Evolutionary conservation across 2,797 vertebrate species (phyloP).

Genomic region (Anabas testudineus): DNA sequence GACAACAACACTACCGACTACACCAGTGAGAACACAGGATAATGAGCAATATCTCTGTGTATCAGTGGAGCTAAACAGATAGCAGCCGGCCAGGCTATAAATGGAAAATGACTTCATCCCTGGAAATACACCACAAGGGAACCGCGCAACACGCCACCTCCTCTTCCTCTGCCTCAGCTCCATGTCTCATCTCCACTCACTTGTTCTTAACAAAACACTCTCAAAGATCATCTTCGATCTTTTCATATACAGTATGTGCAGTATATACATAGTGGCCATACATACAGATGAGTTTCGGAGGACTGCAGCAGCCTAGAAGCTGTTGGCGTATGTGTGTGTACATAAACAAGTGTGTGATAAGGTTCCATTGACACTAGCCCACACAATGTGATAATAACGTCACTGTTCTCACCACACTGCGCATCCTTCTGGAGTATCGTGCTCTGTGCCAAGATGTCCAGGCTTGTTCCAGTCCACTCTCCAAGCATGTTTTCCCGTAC

Average conservation of each 20-base stretch:
- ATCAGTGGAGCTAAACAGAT: constrained; percentile 73
- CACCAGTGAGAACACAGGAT: constrained; percentile 59
- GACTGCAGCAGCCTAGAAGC: constrained; percentile 31
- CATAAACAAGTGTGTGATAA: constrained; percentile 67
- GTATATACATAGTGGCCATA: constrained; percentile 32
- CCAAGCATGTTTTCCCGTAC: constrained; percentile 36
- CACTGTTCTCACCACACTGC: constrained; percentile 79
- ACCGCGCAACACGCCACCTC: constrained; percentile 69
- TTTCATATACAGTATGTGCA: constrained; percentile 15
- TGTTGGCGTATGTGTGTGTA: constrained; percentile 31
- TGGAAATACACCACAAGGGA: constrained; percentile 77
- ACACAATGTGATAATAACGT: constrained; percentile 80
- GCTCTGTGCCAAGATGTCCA: constrained; percentile 70
- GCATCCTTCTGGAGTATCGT: constrained; percentile 80
- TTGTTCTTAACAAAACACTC: constrained; percentile 57
- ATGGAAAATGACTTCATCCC: constrained; percentile 85
- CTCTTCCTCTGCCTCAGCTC: constrained; percentile 65
- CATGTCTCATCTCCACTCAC: constrained; percentile 59
- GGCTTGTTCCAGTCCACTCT: constrained; percentile 59
- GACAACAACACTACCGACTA: constrained; percentile 64
- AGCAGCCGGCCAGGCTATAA: constrained; percentile 81
- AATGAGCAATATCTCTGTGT: constrained; percentile 69
- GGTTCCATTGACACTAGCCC: constrained; percentile 76
- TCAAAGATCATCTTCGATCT: constrained; percentile 44
- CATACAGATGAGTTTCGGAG: constrained; percentile 17